These are phyloP conservation scores for Verasper variegatus DNA, from an alignment of 2,113 vertebrate species.

Conservation along the genomic window DNA sequence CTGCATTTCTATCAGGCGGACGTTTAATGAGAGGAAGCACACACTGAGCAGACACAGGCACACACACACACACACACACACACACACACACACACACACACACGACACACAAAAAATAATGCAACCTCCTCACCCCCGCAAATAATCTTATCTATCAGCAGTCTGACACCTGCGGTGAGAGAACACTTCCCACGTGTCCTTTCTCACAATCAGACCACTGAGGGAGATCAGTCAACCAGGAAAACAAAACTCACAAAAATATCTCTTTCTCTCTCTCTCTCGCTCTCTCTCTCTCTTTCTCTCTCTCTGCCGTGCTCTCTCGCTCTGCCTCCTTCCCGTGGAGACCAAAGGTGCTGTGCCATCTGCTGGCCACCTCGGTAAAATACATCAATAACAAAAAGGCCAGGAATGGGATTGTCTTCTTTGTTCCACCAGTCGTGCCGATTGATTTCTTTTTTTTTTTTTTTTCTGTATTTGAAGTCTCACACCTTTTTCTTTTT, in stretches of 20 bases:
- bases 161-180: slow-evolving; percentile 78
- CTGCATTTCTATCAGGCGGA: slow-evolving; percentile 49
- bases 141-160: slow-evolving; percentile 80
- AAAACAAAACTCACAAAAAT: slow-evolving; percentile 72
- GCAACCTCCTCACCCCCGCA: slow-evolving; percentile 71
- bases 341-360: slow-evolving; percentile 76
- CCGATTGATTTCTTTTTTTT: slow-evolving; percentile 18
- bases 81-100: slow-evolving; percentile 22
- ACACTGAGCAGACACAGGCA: slow-evolving; percentile 22
- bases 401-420: slow-evolving; percentile 2
- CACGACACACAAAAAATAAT: slow-evolving; percentile 53
- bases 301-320: slow-evolving; percentile 29
- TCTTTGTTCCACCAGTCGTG: not conserved
- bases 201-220: slow-evolving; percentile 77
- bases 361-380: slow-evolving; percentile 72
- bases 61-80: slow-evolving; percentile 25
- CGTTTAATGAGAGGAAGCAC: slow-evolving; percentile 58
- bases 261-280: slow-evolving; percentile 46
- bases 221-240: slow-evolving; percentile 79
- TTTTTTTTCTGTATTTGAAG: not conserved
- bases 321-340: slow-evolving; percentile 14
- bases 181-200: slow-evolving; percentile 75
- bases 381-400: slow-evolving; percentile 34
- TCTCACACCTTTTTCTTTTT: slow-evolving; percentile 14
- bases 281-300: not conserved